Conservation (phyloP, 2,797 vertebrate species). For the Strix occidentalis region DNA sequence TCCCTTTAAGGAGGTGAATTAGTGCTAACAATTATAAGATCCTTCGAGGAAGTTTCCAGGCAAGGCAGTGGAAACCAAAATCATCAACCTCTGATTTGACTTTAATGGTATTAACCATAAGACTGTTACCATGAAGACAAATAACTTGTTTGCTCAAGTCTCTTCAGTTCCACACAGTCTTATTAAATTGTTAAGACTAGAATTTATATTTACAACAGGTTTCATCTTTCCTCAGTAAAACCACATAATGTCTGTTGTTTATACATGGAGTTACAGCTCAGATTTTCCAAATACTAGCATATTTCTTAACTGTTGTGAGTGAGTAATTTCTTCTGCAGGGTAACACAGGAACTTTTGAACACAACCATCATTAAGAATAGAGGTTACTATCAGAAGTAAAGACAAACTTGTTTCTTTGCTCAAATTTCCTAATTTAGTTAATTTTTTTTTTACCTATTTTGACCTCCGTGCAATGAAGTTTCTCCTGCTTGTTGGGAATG, state of each 20-base stretch:
- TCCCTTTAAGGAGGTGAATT: not conserved
- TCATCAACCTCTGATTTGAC: not conserved
- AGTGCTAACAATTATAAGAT: not conserved
- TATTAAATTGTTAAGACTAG: not conserved
- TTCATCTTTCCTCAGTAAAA: not conserved
- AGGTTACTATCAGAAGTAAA: not conserved
- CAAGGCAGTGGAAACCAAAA: not conserved
- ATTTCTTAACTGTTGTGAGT: not conserved
- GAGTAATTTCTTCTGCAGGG: not conserved
- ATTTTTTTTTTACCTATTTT: not conserved
- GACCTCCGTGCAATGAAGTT: not conserved
- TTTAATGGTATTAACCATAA: not conserved
- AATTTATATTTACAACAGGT: not conserved
- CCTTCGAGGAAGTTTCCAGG: not conserved
- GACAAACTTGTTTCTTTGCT: fast-evolving
- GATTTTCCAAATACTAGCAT: not conserved
- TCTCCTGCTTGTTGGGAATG: not conserved
- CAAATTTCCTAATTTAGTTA: not conserved
- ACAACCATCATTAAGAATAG: not conserved
- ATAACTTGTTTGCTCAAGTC: not conserved
- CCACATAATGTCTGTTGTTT: not conserved
- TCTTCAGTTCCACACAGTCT: not conserved
- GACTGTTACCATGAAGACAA: not conserved
- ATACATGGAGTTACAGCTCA: not conserved
- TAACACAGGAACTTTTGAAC: not conserved